These are phyloP conservation scores for Leptinotarsa haldemani DNA, from an alignment of 2,888 invertebrate genomes.

Conservation along the genomic window DNA sequence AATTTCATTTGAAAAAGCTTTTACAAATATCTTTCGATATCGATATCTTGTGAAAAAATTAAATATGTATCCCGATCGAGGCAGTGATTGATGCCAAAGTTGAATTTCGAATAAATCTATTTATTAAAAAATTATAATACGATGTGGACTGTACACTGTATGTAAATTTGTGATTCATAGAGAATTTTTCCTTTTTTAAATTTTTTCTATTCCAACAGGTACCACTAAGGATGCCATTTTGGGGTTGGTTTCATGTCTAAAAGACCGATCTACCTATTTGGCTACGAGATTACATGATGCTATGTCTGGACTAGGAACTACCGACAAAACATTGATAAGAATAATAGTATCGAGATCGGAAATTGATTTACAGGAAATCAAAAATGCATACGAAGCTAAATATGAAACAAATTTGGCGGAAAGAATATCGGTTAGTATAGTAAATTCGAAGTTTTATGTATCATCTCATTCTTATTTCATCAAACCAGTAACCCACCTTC, in stretches of 20 bases:
- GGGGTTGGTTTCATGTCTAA: slow-evolving; percentile 78
- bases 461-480: background rate
- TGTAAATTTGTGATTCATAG: no score
- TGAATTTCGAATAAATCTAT: no score
- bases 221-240: slow-evolving; percentile 81
- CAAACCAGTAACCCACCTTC: no score
- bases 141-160: no score
- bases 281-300: slow-evolving; percentile 86
- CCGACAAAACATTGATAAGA: slow-evolving; percentile 87
- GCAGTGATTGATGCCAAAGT: no score
- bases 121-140: no score
- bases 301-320: slow-evolving; percentile 91
- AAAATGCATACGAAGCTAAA: slow-evolving; percentile 78
- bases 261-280: slow-evolving; percentile 83
- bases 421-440: slow-evolving; percentile 76
- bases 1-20: no score
- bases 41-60: no score
- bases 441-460: background rate
- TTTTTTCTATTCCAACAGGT: slow-evolving; percentile 69
- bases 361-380: slow-evolving; percentile 87
- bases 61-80: no score
- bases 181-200: background rate
- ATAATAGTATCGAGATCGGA: slow-evolving; percentile 85
- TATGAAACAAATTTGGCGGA: slow-evolving; percentile 82
- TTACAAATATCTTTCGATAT: no score